A percentile compares a stretch with the other conserved stretches of the same genome.
Conservation (phyloP, 2,797 vertebrate species). For the Sebastes diaconus region DNA sequence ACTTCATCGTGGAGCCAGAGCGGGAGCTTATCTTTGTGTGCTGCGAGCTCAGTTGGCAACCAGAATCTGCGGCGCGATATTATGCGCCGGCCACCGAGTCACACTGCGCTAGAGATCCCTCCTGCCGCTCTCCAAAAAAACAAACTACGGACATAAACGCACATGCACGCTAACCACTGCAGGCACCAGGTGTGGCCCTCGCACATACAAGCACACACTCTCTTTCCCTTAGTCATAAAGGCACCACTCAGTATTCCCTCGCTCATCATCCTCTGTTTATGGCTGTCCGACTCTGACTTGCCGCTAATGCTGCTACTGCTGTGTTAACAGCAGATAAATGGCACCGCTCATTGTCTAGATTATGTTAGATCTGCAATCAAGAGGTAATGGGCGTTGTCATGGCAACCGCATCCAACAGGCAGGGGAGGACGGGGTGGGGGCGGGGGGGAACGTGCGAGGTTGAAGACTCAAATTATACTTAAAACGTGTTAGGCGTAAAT, state of each 20-base stretch:
- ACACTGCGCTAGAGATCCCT: background rate
- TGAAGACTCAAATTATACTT: constrained; percentile 11
- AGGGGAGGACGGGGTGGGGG: background rate
- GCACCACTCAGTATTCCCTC: background rate
- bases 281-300: constrained; percentile 17
- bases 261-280: constrained; percentile 14
- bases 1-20: constrained; percentile 28
- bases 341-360: constrained; percentile 46
- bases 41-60: constrained; percentile 16
- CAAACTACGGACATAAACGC: background rate
- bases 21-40: constrained; percentile 32
- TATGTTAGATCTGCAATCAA: constrained; percentile 64
- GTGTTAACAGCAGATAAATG: constrained; percentile 61
- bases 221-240: background rate
- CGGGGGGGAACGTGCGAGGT: background rate
- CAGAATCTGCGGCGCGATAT: constrained; percentile 8
- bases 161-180: background rate
- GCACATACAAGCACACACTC: background rate
- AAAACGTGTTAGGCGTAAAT: background rate
- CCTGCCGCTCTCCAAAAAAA: background rate
- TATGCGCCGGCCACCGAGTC: background rate
- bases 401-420: constrained; percentile 52
- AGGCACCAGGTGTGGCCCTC: background rate
- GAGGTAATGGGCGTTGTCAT: constrained; percentile 61
- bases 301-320: constrained; percentile 40